Conservation (phyloP, 2,888 invertebrate genomes). For the Brenthis ino region DNA sequence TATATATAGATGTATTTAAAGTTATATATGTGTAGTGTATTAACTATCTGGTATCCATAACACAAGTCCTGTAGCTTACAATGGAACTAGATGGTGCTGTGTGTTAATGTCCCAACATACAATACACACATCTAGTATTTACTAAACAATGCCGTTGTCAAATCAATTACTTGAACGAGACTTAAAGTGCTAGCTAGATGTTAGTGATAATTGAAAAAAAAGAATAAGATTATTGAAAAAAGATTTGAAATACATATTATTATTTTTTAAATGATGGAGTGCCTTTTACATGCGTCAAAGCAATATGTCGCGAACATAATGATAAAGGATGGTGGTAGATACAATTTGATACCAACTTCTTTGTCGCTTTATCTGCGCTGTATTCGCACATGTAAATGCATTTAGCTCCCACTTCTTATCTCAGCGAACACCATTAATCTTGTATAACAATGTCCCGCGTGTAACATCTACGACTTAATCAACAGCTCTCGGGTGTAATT, state of each 20-base stretch:
- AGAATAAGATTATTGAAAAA: neutral
- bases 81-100: too few relatives aligned
- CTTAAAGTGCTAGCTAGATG: too few relatives aligned
- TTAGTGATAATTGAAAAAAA: neutral
- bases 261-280: slow-evolving; percentile 9
- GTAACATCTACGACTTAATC: slow-evolving; percentile 74
- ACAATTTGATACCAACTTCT: slow-evolving; percentile 63
- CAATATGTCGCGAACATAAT: slow-evolving; percentile 31
- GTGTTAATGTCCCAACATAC: too few relatives aligned
- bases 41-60: too few relatives aligned
- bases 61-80: too few relatives aligned
- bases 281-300: slow-evolving; percentile 1
- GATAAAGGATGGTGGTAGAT: slow-evolving; percentile 49
- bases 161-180: too few relatives aligned
- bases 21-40: too few relatives aligned
- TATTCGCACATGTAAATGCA: slow-evolving; percentile 81
- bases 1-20: too few relatives aligned
- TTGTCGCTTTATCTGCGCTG: slow-evolving; percentile 77
- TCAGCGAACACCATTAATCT: slow-evolving; percentile 77
- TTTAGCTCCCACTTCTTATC: slow-evolving; percentile 80
- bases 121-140: too few relatives aligned
- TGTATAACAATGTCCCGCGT: slow-evolving; percentile 76
- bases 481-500: slow-evolving; percentile 54
- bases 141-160: too few relatives aligned
- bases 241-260: neutral